Conservation (phyloP, 2,797 vertebrate genomes). For the Podarcis siculus region DNA sequence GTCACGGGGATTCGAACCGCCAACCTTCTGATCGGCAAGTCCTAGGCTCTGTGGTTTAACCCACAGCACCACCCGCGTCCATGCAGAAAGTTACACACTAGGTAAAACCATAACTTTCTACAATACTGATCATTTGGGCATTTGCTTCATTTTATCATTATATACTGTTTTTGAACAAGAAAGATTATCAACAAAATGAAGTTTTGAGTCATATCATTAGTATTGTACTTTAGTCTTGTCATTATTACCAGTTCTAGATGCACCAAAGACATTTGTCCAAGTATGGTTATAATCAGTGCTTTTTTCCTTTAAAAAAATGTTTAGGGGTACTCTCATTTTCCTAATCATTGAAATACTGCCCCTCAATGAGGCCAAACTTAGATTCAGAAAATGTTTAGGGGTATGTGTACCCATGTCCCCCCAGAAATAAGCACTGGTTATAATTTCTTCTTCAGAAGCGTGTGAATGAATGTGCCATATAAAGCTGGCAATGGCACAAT, state of each 20-base stretch:
- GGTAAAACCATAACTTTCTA: background rate
- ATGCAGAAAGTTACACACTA: background rate
- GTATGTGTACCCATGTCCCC: background rate
- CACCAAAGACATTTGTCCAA: too few species aligned
- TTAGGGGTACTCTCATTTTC: too few species aligned
- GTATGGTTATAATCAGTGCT: too few species aligned
- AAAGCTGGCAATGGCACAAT: background rate
- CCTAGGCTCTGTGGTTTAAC: too few species aligned
- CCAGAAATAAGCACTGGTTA: too few species aligned
- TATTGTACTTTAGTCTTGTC: background rate
- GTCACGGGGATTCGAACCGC: too few species aligned
- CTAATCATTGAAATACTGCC: too few species aligned
- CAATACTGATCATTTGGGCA: background rate
- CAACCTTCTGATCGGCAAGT: too few species aligned
- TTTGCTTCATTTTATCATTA: background rate
- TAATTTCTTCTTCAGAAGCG: background rate
- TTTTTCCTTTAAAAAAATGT: too few species aligned
- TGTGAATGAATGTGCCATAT: background rate
- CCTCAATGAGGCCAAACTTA: too few species aligned
- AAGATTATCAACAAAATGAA: background rate
- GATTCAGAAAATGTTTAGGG: background rate
- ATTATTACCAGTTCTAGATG: background rate
- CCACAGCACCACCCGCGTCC: too few species aligned
- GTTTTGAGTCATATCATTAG: background rate
- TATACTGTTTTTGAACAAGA: background rate